A percentile compares a stretch with the other conserved stretches of the same genome.
Conservation (phyloP, 2,113 vertebrate species). For the Callaeas wilsoni region DNA sequence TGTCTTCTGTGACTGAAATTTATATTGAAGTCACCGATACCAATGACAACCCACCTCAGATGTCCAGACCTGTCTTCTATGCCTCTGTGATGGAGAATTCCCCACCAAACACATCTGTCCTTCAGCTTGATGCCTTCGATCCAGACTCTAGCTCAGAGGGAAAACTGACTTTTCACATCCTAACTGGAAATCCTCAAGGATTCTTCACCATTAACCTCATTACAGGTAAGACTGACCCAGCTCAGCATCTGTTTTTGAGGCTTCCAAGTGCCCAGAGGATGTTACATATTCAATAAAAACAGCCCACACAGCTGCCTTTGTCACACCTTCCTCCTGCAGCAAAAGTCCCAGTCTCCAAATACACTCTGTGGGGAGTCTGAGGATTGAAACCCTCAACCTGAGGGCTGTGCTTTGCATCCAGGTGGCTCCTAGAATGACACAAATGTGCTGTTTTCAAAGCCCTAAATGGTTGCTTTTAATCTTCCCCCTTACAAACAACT, state of each 20-base stretch:
- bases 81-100: conserved; percentile 83
- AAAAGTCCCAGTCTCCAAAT: not conserved
- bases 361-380: not conserved
- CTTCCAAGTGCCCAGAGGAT: not conserved
- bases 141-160: conserved; percentile 82
- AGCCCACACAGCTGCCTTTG: not conserved
- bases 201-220: conserved; percentile 79
- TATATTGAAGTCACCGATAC: conserved; percentile 88
- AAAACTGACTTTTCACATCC: conserved; percentile 86
- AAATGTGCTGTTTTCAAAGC: not conserved
- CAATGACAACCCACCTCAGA: conserved; percentile 91
- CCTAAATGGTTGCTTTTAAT: not conserved
- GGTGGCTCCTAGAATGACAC: not conserved
- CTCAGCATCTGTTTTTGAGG: not conserved
- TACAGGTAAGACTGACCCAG: conserved; percentile 80
- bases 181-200: conserved; percentile 77
- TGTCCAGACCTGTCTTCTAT: conserved; percentile 87
- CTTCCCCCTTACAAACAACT: not conserved
- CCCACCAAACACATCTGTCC: conserved; percentile 73
- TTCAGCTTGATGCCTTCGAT: conserved; percentile 83
- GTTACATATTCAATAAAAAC: not conserved
- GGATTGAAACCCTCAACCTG: not conserved
- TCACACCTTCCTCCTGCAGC: not conserved
- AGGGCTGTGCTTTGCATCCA: not conserved
- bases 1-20: conserved; percentile 86